phyloP scores from a whole-genome alignment of 2,888 invertebrate species.

The Netelia melanura region DNA sequence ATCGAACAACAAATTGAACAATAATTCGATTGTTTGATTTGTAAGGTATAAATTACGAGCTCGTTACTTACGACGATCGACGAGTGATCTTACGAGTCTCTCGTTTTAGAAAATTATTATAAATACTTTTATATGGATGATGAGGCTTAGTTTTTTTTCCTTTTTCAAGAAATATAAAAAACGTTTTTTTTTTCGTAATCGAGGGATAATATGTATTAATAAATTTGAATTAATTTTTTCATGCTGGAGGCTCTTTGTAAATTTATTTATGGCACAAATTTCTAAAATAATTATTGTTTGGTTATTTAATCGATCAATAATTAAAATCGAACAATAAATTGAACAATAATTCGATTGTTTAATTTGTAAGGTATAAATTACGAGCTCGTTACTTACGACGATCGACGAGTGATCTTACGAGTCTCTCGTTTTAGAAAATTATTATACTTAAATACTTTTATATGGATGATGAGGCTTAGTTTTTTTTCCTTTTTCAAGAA shows the following conservation, averaged over 20 bases:
- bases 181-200: not conserved
- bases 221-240: no score
- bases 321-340: no score
- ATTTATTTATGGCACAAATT: no score
- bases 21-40: constrained; percentile 10
- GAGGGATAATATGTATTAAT: no score
- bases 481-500: not conserved
- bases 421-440: constrained; percentile 3
- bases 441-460: not conserved
- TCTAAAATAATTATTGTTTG: no score
- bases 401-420: not conserved
- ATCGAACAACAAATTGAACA: no score
- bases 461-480: not conserved
- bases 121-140: not conserved
- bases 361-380: constrained; percentile 49
- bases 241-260: no score
- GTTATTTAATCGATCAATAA: no score
- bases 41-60: constrained; percentile 45
- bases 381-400: constrained; percentile 18
- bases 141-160: not conserved
- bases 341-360: not conserved
- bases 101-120: constrained; percentile 2
- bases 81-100: not conserved
- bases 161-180: not conserved
- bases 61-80: constrained; percentile 25